Percentiles rank a stretch among this genome's conserved stretches.
These are phyloP conservation scores for Lethocerus indicus DNA, from an alignment of 1,140 invertebrate species.

Conservation along the genomic window DNA sequence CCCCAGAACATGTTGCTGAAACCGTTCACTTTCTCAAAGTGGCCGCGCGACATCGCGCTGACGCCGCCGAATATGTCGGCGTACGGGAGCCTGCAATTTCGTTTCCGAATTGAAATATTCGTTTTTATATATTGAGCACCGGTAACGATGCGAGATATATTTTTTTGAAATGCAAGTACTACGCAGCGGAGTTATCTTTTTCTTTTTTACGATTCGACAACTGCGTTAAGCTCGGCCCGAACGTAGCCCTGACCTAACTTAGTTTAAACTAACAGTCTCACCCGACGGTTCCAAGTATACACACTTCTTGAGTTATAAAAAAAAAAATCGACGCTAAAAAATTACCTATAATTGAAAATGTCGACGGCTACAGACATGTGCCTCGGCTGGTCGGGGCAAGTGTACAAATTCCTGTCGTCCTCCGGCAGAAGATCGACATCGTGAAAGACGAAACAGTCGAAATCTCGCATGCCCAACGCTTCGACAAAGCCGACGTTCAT, in stretches of 20 bases:
- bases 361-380: constrained; percentile 93
- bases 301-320: too few species aligned
- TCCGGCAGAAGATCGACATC: constrained; percentile 89
- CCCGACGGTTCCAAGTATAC: too few species aligned
- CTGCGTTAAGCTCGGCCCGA: too few species aligned
- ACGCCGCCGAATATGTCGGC: constrained; percentile 78
- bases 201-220: too few species aligned
- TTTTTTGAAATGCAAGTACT: too few species aligned
- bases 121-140: too few species aligned
- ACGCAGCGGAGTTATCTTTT: too few species aligned
- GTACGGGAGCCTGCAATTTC: constrained; percentile 62
- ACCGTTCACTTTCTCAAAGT: constrained; percentile 70
- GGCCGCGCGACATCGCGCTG: constrained; percentile 62
- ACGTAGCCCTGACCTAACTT: too few species aligned
- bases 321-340: constrained; percentile 1
- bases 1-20: constrained; percentile 88
- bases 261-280: too few species aligned
- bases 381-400: constrained; percentile 72
- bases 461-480: constrained; percentile 53
- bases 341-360: constrained; percentile 68
- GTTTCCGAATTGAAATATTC: neutral
- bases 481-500: constrained; percentile 93
- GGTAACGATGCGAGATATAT: too few species aligned
- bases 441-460: constrained; percentile 89
- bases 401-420: constrained; percentile 82